A percentile compares a stretch with the other conserved stretches of the same genome.
These are phyloP conservation scores for Semnornis frantzii DNA, from an alignment of 2,113 vertebrate genomes.

Conservation along the genomic window DNA sequence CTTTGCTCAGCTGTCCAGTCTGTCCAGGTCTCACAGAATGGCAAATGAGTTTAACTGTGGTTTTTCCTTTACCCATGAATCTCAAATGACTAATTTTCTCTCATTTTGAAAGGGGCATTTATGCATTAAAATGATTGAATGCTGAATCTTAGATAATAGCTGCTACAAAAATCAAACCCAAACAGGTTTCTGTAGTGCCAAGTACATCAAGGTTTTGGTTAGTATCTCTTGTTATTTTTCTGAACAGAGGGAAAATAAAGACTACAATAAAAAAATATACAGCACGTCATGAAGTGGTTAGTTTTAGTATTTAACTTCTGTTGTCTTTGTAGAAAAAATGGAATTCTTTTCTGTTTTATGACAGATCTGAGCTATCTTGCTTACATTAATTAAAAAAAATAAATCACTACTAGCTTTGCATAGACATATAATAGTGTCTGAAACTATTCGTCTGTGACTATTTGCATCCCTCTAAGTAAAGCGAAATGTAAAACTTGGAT, in stretches of 20 bases:
- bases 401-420: slow-evolving; percentile 4
- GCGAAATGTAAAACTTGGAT: background rate
- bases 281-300: background rate
- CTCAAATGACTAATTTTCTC: background rate
- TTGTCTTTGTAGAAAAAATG: background rate
- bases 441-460: background rate
- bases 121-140: background rate
- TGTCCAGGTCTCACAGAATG: too few relatives aligned
- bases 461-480: background rate
- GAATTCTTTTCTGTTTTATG: background rate
- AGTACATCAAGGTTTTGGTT: background rate
- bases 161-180: background rate
- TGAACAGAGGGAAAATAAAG: background rate
- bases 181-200: background rate
- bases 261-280: background rate
- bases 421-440: background rate
- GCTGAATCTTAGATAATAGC: background rate
- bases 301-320: background rate
- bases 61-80: background rate
- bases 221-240: background rate
- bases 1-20: too few relatives aligned
- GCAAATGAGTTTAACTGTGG: too few relatives aligned
- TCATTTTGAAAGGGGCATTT: background rate
- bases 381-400: background rate
- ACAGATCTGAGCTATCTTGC: background rate